Percentiles rank a stretch among this genome's conserved stretches.
These are phyloP conservation scores for Rhinolophus ferrumequinum DNA, from an alignment of 2,113 vertebrate genomes.

Conservation along the genomic window DNA sequence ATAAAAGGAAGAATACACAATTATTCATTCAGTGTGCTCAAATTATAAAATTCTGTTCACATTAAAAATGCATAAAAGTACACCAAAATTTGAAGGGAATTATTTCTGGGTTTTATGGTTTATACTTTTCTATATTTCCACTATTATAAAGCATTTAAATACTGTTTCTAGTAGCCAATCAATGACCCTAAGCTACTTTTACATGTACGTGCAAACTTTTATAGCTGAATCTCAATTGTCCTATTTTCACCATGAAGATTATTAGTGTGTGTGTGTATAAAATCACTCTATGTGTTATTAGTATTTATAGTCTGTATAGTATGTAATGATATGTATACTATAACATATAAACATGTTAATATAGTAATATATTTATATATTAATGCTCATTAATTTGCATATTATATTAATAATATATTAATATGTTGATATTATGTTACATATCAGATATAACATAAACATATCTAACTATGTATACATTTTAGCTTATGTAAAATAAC, in stretches of 20 bases:
- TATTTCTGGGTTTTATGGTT: conserved; percentile 11
- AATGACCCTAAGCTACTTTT: neutral
- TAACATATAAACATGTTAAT: neutral
- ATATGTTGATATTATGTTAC: neutral
- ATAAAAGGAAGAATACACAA: neutral
- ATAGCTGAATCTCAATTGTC: neutral
- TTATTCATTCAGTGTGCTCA: neutral
- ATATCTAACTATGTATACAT: neutral
- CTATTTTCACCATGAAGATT: neutral
- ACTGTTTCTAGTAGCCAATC: neutral
- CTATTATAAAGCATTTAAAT: neutral
- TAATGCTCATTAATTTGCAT: neutral
- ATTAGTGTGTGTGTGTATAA: neutral
- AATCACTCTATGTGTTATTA: neutral
- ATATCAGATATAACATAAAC: neutral
- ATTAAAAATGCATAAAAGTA: neutral
- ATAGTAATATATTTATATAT: neutral
- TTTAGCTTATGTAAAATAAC: neutral
- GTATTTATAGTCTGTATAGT: neutral
- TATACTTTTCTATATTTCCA: neutral
- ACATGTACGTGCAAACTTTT: neutral
- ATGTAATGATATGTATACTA: neutral
- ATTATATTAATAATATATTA: neutral
- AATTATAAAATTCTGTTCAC: neutral
- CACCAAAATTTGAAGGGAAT: neutral